Conservation (phyloP, 2,113 vertebrate genomes). For the Coryphaenoides rupestris region DNA sequence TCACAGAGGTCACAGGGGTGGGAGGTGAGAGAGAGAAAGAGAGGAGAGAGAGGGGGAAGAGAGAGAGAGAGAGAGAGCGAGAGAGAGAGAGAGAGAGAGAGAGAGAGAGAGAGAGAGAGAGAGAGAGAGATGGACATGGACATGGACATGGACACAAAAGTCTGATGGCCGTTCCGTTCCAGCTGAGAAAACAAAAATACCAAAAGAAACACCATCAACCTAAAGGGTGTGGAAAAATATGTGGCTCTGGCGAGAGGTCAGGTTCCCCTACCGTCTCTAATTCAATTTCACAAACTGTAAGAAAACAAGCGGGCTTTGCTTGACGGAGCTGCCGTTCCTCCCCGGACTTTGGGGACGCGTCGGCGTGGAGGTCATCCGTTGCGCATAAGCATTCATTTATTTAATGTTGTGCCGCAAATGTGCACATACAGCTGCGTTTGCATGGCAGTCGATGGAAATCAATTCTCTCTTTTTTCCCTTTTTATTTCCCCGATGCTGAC, state of each 20-base stretch:
- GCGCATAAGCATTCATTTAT: background rate
- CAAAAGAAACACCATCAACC: conserved; percentile 71
- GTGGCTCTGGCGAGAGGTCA: conserved; percentile 71
- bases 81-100: conserved; percentile 39
- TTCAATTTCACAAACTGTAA: conserved; percentile 81
- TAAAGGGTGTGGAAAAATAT: conserved; percentile 71
- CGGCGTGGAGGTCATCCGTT: too few species aligned
- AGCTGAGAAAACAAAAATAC: conserved; percentile 83
- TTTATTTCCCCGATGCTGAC: background rate
- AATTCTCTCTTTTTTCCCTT: too few species aligned
- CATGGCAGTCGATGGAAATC: background rate
- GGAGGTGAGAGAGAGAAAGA: conserved; percentile 43
- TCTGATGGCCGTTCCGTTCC: conserved; percentile 71
- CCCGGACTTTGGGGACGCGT: conserved; percentile 13
- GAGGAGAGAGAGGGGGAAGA: conserved; percentile 2
- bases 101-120: conserved; percentile 8
- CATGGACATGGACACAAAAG: conserved; percentile 52
- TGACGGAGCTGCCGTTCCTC: conserved; percentile 46
- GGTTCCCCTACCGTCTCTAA: conserved; percentile 77
- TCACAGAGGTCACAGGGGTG: conserved; percentile 4
- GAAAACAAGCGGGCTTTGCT: conserved; percentile 58
- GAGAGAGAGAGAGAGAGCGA: conserved; percentile 41
- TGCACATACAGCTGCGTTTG: background rate
- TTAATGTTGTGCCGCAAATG: conserved; percentile 27
- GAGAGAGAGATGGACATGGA: conserved; percentile 60